Conservation (phyloP, 2,888 invertebrate species). For the Pammene fasciana region DNA sequence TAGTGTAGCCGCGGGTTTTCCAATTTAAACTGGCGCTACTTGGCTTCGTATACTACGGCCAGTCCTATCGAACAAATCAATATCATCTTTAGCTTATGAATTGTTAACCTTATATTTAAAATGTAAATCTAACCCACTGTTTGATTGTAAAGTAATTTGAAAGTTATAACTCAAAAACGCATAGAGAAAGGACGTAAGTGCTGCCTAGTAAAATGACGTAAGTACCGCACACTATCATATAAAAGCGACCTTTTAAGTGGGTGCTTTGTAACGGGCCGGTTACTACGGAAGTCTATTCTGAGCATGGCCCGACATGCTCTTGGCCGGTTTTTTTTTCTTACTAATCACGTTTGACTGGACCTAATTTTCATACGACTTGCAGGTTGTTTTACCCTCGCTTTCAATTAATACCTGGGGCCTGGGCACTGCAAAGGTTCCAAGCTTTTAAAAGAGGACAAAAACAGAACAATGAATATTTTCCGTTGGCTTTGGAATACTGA, state of each 20-base stretch:
- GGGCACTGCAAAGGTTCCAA: slow-evolving; percentile 32
- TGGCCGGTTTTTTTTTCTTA: neutral
- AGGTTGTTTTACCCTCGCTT: slow-evolving; percentile 42
- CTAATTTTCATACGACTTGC: slow-evolving; percentile 14
- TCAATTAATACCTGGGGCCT: slow-evolving; percentile 47
- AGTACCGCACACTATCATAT: too few relatives aligned
- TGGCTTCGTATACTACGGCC: neutral
- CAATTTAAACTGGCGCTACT: neutral
- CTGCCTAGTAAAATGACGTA: too few relatives aligned
- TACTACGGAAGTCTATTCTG: too few relatives aligned
- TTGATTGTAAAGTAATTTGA: neutral
- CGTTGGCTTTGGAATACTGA: neutral
- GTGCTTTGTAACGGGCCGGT: too few relatives aligned
- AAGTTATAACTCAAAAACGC: too few relatives aligned
- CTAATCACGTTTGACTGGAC: neutral
- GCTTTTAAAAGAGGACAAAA: slow-evolving; percentile 20
- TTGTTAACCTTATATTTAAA: too few relatives aligned
- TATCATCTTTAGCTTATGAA: too few relatives aligned
- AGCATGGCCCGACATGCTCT: too few relatives aligned
- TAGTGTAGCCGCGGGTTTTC: neutral
- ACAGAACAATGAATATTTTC: slow-evolving; percentile 25
- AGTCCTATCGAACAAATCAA: too few relatives aligned
- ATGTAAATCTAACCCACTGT: neutral
- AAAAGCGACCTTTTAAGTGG: too few relatives aligned
- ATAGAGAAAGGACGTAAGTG: too few relatives aligned